These are phyloP conservation scores for Dicrostonyx torquatus DNA, from an alignment of 2,797 vertebrate species.

Conservation along the genomic window DNA sequence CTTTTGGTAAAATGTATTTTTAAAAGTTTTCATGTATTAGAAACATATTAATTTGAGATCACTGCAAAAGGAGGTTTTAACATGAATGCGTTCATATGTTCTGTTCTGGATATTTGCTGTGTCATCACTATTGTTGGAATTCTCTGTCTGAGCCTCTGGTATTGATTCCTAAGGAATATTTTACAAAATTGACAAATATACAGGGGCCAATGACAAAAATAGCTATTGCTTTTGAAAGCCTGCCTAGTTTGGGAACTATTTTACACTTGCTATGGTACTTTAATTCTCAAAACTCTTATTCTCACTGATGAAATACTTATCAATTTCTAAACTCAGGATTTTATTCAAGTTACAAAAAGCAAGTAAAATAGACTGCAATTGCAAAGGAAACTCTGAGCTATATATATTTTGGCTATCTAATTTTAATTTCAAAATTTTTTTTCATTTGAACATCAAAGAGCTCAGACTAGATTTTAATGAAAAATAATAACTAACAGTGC, in stretches of 20 bases:
- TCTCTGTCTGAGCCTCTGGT: neutral
- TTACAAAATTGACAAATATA: neutral
- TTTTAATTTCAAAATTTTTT: slow-evolving; percentile 28
- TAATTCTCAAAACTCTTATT: slow-evolving; percentile 13
- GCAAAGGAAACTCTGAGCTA: neutral
- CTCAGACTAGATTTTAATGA: slow-evolving; percentile 2
- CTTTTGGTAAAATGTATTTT: neutral
- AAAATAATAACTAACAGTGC: neutral
- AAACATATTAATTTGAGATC: neutral
- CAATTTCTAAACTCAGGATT: neutral
- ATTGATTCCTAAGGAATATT: neutral
- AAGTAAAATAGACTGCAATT: neutral
- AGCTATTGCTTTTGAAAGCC: slow-evolving; percentile 25
- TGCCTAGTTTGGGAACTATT: slow-evolving; percentile 5
- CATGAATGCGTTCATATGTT: neutral
- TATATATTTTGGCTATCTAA: neutral
- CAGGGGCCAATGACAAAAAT: neutral
- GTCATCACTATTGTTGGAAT: neutral
- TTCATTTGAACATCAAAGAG: neutral
- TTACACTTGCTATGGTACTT: slow-evolving; percentile 24
- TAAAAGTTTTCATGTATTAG: neutral
- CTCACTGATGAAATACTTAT: neutral
- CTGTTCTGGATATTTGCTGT: neutral
- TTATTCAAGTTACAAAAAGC: neutral
- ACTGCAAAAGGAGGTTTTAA: slow-evolving; percentile 3